Evolutionary conservation across 2,888 invertebrate species (phyloP).

Genomic region (Metellina segmentata): DNA sequence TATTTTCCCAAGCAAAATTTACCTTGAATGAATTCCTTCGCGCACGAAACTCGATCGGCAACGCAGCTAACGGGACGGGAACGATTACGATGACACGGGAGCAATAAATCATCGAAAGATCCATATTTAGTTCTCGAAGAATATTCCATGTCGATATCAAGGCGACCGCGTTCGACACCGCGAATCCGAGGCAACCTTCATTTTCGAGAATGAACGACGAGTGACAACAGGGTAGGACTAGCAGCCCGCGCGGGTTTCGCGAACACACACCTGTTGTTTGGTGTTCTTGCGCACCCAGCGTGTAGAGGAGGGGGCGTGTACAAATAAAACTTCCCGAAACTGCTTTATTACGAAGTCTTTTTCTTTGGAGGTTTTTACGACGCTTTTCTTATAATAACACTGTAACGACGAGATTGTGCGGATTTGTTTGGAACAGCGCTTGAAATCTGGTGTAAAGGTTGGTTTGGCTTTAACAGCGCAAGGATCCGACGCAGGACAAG

Average conservation of each 20-base stretch:
- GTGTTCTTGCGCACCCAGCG: slow-evolving; percentile 4
- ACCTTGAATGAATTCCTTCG: slow-evolving; percentile 70
- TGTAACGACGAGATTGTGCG: too few relatives aligned
- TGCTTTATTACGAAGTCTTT: too few relatives aligned
- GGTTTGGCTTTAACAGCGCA: too few relatives aligned
- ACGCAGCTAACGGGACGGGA: slow-evolving; percentile 47
- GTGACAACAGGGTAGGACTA: slow-evolving; percentile 18
- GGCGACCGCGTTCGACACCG: slow-evolving; percentile 1
- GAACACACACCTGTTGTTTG: slow-evolving; percentile 21
- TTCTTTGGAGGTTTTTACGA: too few relatives aligned
- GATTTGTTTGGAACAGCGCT: too few relatives aligned
- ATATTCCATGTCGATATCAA: slow-evolving; percentile 55
- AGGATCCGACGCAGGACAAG: too few relatives aligned
- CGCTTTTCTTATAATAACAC: too few relatives aligned
- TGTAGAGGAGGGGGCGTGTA: slow-evolving; percentile 23
- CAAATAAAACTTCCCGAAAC: not conserved
- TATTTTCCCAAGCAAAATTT: not conserved
- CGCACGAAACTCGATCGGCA: slow-evolving; percentile 48
- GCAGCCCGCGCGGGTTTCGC: not conserved
- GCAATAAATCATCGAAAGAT: slow-evolving; percentile 65
- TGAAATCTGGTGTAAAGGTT: too few relatives aligned
- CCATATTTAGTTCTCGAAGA: slow-evolving; percentile 56
- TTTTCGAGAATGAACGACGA: slow-evolving; percentile 18
- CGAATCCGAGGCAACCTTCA: slow-evolving; percentile 27
- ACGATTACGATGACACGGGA: slow-evolving; percentile 68